Base-by-base conservation (phyloP, 2,113 vertebrate genomes). In the Rostratula benghalensis region DNA sequence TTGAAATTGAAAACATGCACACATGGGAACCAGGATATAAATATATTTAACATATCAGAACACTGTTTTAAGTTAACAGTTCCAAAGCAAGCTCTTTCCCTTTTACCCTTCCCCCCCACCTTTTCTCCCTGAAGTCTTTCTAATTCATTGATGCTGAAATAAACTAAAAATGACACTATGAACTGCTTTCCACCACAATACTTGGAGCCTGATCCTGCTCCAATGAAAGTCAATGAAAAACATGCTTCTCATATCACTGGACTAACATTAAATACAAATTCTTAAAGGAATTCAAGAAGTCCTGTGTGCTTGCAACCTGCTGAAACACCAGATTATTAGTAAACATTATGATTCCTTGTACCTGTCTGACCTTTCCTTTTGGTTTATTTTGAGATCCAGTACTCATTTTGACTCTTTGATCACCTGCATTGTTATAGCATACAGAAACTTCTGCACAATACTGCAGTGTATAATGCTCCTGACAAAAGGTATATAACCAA, bases 1-100 rank as follows among this genome's bases (percentile, higher is more conserved):
- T 82, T 91, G 80, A 97, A 97, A 97, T 83, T 95, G 75, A 95
- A 96, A 97, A 93, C 91, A 93, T 68, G 53, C 46, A 91, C 70
- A 61, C 53, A 83, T 69, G 80, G 33, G 74, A 84, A 87, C 65
- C 4, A 71, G 33, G 53, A 43, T 84, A 90, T 89, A 94, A 95
- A 90, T 91, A 77, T 48, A 94, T 90, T 90, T 86, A 92, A 82
- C 51, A 24, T 79, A 86, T 27, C 74, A 83, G 87, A 87, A 80
- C 39, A 71, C 13, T 68, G 59, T 64, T 95, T 92, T 83, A 89
- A 91, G 13, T 48, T 35, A 59, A 39, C 20, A 54, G 21, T 80
- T 79, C 39, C 35, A 77, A 28, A 20, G 18, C 33, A 79, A 81
- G 27, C 5, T 70, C 5, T 70, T 84, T 79, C 37, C n/a, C 3